Evolutionary conservation across 2,888 invertebrate species (phyloP).

Genomic region (Protodeltote pygarga): DNA sequence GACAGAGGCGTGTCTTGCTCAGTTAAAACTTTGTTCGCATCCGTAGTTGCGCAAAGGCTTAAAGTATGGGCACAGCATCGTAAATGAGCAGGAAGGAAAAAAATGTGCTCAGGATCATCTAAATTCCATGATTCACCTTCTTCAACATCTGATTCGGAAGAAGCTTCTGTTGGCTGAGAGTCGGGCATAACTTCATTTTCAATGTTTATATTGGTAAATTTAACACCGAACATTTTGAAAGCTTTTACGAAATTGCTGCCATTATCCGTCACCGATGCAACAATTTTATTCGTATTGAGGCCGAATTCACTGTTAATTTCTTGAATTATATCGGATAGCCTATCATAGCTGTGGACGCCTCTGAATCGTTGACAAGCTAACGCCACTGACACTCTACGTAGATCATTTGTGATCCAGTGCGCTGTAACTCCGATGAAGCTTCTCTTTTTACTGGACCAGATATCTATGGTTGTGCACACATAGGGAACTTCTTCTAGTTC

Average conservation of each 20-base stretch:
- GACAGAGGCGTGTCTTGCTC: background rate
- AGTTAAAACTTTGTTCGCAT: constrained; percentile 12
- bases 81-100: constrained; percentile 9
- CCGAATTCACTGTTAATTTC: constrained; percentile 11
- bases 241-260: constrained; percentile 17
- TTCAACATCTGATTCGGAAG: no score
- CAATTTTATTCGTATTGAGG: constrained; percentile 1
- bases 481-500: constrained; percentile 12
- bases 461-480: constrained; percentile 33
- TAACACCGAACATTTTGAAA: background rate
- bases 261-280: constrained; percentile 9
- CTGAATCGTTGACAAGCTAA: constrained; percentile 28
- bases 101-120: no score
- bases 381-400: constrained; percentile 28
- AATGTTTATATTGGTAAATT: background rate
- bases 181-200: no score
- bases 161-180: no score
- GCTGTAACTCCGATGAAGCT: constrained; percentile 35
- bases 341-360: constrained; percentile 27
- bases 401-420: constrained; percentile 33
- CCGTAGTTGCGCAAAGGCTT: constrained; percentile 11
- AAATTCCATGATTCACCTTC: constrained; percentile 4
- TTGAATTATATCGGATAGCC: constrained; percentile 5
- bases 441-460: constrained; percentile 36
- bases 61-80: constrained; percentile 18